phyloP scores from a whole-genome alignment of 1,140 invertebrate species.

The Euwallacea similis region DNA sequence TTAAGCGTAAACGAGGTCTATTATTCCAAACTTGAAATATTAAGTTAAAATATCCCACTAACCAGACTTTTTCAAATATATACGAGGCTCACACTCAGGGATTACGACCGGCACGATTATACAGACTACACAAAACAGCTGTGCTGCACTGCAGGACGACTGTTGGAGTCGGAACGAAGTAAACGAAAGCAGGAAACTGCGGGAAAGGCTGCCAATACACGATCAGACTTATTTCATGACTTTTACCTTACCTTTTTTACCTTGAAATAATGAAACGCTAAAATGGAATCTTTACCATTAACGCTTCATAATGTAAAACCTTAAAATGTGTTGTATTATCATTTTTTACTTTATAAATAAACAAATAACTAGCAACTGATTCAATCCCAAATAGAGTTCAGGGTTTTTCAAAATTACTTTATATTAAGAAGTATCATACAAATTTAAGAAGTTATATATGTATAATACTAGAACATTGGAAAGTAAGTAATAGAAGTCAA shows the following conservation, averaged over 20 bases:
- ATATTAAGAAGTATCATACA: too few species aligned
- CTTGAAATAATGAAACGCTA: too few species aligned
- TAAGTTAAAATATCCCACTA: constrained; percentile 5
- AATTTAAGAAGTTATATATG: too few species aligned
- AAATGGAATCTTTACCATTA: too few species aligned
- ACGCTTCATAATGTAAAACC: too few species aligned
- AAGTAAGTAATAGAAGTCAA: too few species aligned
- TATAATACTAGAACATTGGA: too few species aligned
- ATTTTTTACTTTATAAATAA: too few species aligned
- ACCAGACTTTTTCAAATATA: constrained; percentile 1
- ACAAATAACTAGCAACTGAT: too few species aligned
- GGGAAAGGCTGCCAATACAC: constrained; percentile 3
- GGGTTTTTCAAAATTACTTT: too few species aligned
- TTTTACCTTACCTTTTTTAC: background rate
- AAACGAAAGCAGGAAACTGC: constrained; percentile 12
- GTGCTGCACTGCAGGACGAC: constrained; percentile 26
- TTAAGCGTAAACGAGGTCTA: background rate
- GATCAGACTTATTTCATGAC: background rate
- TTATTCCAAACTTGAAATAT: constrained; percentile 2
- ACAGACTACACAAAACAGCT: constrained; percentile 5
- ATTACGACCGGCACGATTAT: background rate
- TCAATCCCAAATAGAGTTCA: too few species aligned
- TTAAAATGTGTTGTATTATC: too few species aligned
- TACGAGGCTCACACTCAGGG: background rate
- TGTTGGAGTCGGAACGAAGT: background rate